Conservation (phyloP, 2,797 vertebrate genomes). For the Melanotaenia maccullochi region DNA sequence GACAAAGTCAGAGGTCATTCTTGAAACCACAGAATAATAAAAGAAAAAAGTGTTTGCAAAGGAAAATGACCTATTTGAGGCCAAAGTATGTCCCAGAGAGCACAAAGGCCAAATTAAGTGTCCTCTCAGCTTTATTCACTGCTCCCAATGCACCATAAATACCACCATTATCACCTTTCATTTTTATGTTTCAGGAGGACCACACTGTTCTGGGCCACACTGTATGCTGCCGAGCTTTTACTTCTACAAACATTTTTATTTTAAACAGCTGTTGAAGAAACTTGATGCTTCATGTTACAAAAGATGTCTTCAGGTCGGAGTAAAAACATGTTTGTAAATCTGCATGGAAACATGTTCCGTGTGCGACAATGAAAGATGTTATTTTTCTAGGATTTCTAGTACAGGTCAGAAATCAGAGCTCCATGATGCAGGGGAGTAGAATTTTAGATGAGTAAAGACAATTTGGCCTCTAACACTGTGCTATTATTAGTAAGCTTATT, state of each 20-base stretch:
- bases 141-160: constrained; percentile 1
- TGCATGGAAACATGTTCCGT: too few relatives aligned
- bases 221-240: background rate
- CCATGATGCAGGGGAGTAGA: too few relatives aligned
- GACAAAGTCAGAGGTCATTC: background rate
- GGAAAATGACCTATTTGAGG: constrained; percentile 8
- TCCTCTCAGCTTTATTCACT: constrained; percentile 4
- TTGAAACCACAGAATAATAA: background rate
- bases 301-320: too few relatives aligned
- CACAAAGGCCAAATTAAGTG: constrained; percentile 16
- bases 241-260: background rate
- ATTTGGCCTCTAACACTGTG: too few relatives aligned
- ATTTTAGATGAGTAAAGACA: too few relatives aligned
- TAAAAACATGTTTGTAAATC: too few relatives aligned
- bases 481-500: too few relatives aligned
- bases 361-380: too few relatives aligned
- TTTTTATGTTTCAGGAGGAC: background rate
- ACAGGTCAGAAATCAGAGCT: too few relatives aligned
- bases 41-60: constrained; percentile 26
- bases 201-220: background rate
- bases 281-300: too few relatives aligned
- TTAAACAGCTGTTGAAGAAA: background rate
- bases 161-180: background rate
- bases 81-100: background rate
- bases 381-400: too few relatives aligned